Conservation (phyloP, 2,888 invertebrate genomes). For the Zaprionus bogoriensis region DNA sequence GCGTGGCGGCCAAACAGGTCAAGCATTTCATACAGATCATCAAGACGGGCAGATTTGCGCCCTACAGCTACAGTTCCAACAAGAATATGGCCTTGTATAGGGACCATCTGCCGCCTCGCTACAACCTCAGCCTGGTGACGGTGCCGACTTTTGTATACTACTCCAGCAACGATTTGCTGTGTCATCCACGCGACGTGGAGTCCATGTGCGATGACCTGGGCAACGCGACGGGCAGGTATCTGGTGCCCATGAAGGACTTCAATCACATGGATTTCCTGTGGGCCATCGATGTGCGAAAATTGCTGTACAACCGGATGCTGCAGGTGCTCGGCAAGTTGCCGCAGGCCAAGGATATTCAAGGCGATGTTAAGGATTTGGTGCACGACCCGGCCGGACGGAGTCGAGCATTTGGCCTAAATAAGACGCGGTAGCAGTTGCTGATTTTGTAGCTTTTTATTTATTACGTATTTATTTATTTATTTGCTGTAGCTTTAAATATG, state of each 20-base stretch:
- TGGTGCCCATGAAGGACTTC: constrained; percentile 84
- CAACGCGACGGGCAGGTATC: constrained; percentile 82
- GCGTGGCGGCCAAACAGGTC: constrained; percentile 85
- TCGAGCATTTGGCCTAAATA: constrained; percentile 10
- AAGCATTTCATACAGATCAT: constrained; percentile 85
- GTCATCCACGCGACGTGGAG: constrained; percentile 83
- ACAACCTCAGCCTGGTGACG: constrained; percentile 83
- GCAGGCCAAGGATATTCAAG: constrained; percentile 22
- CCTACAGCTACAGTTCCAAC: constrained; percentile 85
- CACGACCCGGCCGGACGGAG: neutral
- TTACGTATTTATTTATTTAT: constrained; percentile 64
- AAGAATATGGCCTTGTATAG: constrained; percentile 84
- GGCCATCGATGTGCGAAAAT: constrained; percentile 84
- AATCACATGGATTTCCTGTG: constrained; percentile 88
- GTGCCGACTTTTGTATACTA: constrained; percentile 85
- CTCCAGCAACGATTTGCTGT: constrained; percentile 85
- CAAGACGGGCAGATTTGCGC: constrained; percentile 82
- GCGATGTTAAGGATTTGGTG: constrained; percentile 7
- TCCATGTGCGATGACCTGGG: constrained; percentile 77
- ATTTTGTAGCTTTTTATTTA: constrained; percentile 15
- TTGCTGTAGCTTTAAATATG: constrained; percentile 52
- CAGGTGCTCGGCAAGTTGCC: constrained; percentile 65
- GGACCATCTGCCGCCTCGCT: constrained; percentile 83
- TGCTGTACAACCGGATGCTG: constrained; percentile 84
- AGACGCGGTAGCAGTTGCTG: neutral